phyloP scores from a whole-genome alignment of 2,113 vertebrate genomes.

The Tenebrosternarchus preto region DNA sequence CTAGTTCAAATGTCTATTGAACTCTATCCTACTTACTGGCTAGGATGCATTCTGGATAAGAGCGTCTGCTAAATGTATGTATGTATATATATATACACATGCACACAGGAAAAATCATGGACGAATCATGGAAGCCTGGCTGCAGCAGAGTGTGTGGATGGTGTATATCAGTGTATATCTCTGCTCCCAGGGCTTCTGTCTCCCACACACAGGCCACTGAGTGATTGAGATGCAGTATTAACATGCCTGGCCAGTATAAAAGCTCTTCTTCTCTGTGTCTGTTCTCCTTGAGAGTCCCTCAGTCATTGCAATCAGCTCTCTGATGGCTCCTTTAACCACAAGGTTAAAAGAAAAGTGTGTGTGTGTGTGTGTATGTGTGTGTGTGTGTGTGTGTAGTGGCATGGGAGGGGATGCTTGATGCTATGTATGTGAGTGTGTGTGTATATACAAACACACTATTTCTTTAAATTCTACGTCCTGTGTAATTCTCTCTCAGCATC shows the following conservation, averaged over 20 bases:
- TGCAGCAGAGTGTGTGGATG: neutral
- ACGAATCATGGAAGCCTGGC: too few species aligned
- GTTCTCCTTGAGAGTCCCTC: constrained; percentile 16
- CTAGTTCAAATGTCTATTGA: too few species aligned
- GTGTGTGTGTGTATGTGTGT: neutral
- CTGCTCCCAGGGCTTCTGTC: neutral
- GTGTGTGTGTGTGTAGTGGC: neutral
- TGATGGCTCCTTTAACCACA: neutral
- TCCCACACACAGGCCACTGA: neutral
- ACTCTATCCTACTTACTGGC: too few species aligned
- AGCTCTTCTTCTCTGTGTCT: constrained; percentile 25
- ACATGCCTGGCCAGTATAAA: constrained; percentile 1
- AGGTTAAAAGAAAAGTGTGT: neutral
- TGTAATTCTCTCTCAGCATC: too few species aligned
- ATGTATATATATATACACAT: too few species aligned
- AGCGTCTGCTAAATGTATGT: too few species aligned
- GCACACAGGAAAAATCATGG: too few species aligned
- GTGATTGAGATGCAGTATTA: constrained; percentile 11
- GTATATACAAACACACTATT: too few species aligned
- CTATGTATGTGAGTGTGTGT: neutral
- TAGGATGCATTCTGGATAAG: too few species aligned
- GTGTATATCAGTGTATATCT: neutral
- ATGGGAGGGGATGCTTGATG: too few species aligned
- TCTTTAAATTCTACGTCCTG: too few species aligned
- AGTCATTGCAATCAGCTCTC: constrained; percentile 30